A percentile compares a stretch with the other conserved stretches of the same genome.
These are phyloP conservation scores for Caenorhabditis virilis DNA, from an alignment of 2,888 invertebrate genomes.

Conservation along the genomic window DNA sequence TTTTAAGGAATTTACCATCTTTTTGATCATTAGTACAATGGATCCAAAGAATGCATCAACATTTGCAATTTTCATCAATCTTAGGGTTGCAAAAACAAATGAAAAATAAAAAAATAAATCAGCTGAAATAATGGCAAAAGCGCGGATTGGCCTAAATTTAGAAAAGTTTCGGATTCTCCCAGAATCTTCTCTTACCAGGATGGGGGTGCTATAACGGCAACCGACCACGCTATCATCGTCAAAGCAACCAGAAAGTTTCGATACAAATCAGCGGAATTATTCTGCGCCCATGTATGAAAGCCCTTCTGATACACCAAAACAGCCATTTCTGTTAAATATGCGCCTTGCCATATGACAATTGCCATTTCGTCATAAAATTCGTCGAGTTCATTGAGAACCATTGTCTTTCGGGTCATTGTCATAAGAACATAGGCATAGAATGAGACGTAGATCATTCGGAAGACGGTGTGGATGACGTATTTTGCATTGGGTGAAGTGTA, in stretches of 20 bases:
- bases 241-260: slow-evolving; percentile 33
- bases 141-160: slow-evolving; percentile 18
- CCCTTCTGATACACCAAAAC: slow-evolving; percentile 29
- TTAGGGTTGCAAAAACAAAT: slow-evolving; percentile 43
- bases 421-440: slow-evolving; percentile 38
- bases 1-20: slow-evolving; percentile 22
- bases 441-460: slow-evolving; percentile 34
- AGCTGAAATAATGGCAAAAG: slow-evolving; percentile 35
- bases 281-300: slow-evolving; percentile 26
- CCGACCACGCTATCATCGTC: slow-evolving; percentile 30
- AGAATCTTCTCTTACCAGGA: slow-evolving; percentile 15
- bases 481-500: slow-evolving; percentile 43
- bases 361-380: slow-evolving; percentile 38
- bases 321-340: slow-evolving; percentile 36
- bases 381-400: slow-evolving; percentile 31
- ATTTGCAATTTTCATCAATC: slow-evolving; percentile 46
- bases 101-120: slow-evolving; percentile 46
- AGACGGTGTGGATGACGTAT: slow-evolving; percentile 36
- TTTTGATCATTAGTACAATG: slow-evolving; percentile 46
- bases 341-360: slow-evolving; percentile 40
- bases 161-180: too few species aligned
- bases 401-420: slow-evolving; percentile 37
- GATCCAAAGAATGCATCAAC: slow-evolving; percentile 51
- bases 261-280: slow-evolving; percentile 35
- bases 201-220: slow-evolving; percentile 26